Percentiles rank a stretch among this genome's conserved stretches.
These are phyloP conservation scores for Gila robusta DNA, from an alignment of 2,797 vertebrate species.

Conservation along the genomic window DNA sequence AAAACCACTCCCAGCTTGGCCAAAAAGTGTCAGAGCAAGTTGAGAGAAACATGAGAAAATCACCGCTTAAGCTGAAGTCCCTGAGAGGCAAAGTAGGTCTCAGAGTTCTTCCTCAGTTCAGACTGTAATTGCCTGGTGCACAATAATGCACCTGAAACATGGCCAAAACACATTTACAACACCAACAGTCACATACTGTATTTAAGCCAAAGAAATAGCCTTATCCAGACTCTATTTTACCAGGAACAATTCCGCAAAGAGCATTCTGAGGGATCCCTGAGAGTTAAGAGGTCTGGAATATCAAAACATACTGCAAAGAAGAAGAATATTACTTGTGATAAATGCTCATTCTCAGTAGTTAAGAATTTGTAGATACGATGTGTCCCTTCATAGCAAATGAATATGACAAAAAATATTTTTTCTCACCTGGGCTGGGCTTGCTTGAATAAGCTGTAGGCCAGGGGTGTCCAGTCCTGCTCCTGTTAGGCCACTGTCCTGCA, in stretches of 20 bases:
- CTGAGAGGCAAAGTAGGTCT: slow-evolving; percentile 36
- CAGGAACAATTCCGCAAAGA: slow-evolving; percentile 23
- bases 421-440: neutral
- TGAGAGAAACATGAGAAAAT: slow-evolving; percentile 34
- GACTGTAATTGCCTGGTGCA: slow-evolving; percentile 26
- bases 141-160: slow-evolving; percentile 38
- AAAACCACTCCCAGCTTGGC: slow-evolving; percentile 12
- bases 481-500: too few relatives aligned
- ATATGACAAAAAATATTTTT: neutral
- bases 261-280: neutral
- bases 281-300: neutral
- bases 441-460: neutral
- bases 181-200: slow-evolving; percentile 23
- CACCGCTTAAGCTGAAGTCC: slow-evolving; percentile 25
- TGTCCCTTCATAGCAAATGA: neutral
- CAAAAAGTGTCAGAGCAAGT: slow-evolving; percentile 34
- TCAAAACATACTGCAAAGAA: neutral
- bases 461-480: too few relatives aligned
- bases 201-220: slow-evolving; percentile 33
- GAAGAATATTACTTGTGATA: neutral
- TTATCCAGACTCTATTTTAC: neutral
- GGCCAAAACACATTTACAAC: slow-evolving; percentile 46
- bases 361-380: neutral
- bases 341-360: neutral
- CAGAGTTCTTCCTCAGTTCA: slow-evolving; percentile 15